These are phyloP conservation scores for Salvelinus namaycush DNA, from an alignment of 2,113 vertebrate species.

Conservation along the genomic window DNA sequence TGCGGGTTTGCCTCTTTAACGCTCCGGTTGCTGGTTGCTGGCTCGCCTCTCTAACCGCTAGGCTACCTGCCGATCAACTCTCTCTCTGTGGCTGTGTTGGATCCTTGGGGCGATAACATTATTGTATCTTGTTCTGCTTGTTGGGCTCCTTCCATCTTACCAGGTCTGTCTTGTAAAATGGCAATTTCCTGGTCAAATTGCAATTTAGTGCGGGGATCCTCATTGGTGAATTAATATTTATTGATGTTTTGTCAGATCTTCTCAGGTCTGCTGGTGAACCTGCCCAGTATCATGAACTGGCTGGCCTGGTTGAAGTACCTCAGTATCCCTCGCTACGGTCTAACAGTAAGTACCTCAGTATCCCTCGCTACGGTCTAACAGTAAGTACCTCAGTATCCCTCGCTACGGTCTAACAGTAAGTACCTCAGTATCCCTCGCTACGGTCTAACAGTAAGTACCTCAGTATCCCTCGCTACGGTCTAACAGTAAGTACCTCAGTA, in stretches of 20 bases:
- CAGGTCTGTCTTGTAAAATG: too few species aligned
- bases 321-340: conserved; percentile 88
- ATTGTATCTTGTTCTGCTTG: conserved; percentile 49
- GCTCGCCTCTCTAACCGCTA: too few species aligned
- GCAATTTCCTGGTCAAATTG: conserved; percentile 7
- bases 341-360: conserved; percentile 76
- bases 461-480: conserved; percentile 83
- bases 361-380: conserved; percentile 83
- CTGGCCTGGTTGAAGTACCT: conserved; percentile 90
- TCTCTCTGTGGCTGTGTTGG: too few species aligned
- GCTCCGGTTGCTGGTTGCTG: too few species aligned
- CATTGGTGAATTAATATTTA: too few species aligned
- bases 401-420: conserved; percentile 85
- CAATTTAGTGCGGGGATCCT: conserved; percentile 36
- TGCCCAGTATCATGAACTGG: conserved; percentile 79
- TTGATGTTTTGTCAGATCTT: conserved; percentile 77
- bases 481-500: conserved; percentile 90
- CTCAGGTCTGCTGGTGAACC: conserved; percentile 89
- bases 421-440: conserved; percentile 93
- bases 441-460: conserved; percentile 77
- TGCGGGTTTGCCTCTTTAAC: too few species aligned
- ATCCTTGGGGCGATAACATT: too few species aligned
- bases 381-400: conserved; percentile 82
- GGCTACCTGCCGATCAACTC: too few species aligned
- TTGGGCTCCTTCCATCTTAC: not conserved